Percentiles rank a stretch among this genome's conserved stretches.
Evolutionary conservation across 1,140 invertebrate genomes (phyloP).

Genomic region (Calliphora vicina): DNA sequence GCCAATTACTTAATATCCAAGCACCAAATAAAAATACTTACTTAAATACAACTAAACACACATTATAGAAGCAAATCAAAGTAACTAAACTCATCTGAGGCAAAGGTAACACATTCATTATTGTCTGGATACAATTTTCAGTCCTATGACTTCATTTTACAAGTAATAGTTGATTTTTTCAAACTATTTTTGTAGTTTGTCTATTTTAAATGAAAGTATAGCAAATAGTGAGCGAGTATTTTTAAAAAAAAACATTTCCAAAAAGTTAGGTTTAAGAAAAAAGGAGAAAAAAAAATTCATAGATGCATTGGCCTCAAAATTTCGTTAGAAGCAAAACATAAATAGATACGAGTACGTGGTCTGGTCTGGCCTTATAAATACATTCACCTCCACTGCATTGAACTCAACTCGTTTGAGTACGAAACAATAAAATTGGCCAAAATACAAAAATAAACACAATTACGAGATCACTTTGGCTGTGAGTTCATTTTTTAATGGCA

Average conservation of each 20-base stretch:
- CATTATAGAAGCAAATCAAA: background rate
- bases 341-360: background rate
- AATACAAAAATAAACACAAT: constrained; percentile 6
- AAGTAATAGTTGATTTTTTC: background rate
- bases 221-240: background rate
- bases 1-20: background rate
- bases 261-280: background rate
- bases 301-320: background rate
- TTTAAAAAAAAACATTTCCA: background rate
- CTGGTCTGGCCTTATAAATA: background rate
- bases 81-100: background rate
- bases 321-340: background rate
- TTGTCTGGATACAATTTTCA: background rate
- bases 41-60: too few relatives aligned
- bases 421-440: constrained; percentile 1
- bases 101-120: background rate
- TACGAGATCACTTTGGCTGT: constrained; percentile 14
- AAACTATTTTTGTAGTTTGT: too few relatives aligned
- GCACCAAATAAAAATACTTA: too few relatives aligned
- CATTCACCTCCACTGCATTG: background rate
- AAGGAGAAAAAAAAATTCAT: background rate
- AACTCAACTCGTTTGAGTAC: background rate
- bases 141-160: background rate
- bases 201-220: background rate
- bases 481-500: constrained; percentile 10